A percentile compares a stretch with the other conserved stretches of the same genome.
Evolutionary conservation across 2,888 invertebrate genomes (phyloP).

Genomic region (Drosophila percnosoma): DNA sequence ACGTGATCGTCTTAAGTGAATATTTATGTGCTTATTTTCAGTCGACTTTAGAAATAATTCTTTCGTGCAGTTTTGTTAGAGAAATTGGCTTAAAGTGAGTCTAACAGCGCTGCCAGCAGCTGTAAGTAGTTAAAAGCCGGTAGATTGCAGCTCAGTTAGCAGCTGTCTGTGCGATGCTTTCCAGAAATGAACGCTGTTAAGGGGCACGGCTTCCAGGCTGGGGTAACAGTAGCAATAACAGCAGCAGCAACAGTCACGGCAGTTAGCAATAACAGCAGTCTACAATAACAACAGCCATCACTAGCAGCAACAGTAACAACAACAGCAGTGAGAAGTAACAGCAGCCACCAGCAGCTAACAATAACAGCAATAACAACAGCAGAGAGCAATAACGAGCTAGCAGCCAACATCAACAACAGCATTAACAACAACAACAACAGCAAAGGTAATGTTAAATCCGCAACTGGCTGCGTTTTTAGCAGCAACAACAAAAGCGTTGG

Average conservation of each 20-base stretch:
- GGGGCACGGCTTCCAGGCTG: slow-evolving; percentile 53
- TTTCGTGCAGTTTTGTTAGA: slow-evolving; percentile 65
- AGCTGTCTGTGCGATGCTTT: slow-evolving; percentile 19
- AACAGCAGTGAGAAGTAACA: neutral
- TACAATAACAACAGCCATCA: neutral
- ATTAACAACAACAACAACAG: neutral
- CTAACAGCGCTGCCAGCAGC: slow-evolving; percentile 13
- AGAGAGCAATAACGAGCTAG: neutral
- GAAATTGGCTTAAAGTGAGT: slow-evolving; percentile 50
- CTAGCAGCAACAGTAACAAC: neutral
- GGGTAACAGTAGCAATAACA: slow-evolving; percentile 36
- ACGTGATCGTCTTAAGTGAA: slow-evolving; percentile 15
- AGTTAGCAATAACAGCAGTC: neutral
- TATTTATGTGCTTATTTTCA: slow-evolving; percentile 49
- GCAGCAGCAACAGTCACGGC: neutral
- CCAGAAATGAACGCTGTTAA: slow-evolving; percentile 67
- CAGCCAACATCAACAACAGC: neutral
- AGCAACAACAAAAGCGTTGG: neutral
- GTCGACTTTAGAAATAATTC: slow-evolving; percentile 61
- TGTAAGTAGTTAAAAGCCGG: neutral
- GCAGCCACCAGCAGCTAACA: neutral
- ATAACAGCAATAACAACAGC: neutral
- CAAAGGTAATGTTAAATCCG: neutral
- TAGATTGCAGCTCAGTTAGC: neutral
- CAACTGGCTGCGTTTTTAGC: neutral